Base-by-base conservation (phyloP, 2,797 vertebrate genomes). In the Enteromius paludinosus region DNA sequence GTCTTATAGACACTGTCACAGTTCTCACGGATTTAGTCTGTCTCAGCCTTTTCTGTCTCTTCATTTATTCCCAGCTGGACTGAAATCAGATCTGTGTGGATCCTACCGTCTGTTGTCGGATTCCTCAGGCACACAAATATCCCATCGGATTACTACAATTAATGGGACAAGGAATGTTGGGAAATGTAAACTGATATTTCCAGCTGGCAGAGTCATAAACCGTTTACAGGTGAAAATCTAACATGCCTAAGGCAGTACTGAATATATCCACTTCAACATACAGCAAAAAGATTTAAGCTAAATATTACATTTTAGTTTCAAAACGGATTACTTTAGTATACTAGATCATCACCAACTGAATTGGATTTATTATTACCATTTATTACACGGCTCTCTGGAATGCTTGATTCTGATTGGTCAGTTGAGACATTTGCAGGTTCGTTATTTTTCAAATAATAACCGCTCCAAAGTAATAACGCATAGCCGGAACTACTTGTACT, bases 1-100 rank as follows among this genome's bases (percentile, higher is more conserved):
- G 6, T 35, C 30, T 35, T 65, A 1, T 8, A 66, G 33, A 66
- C 9, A 1, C 5, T 8, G 1, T n/a, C 6, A 4, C 23, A 6
- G 23, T 47, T 71, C 25, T 47, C 9, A 18, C 20, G 43, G 45
- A 49, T 33, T 49, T n/a, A 52, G 70, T 52, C 25, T 10, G 62
- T 35, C 62, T 64, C 7, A 20, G 62, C 5, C 30, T 18, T 33
- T 17, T 30, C 43, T 2, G 41, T 30, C 23, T 52, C 43, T 28
- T 18, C 4, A 70, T 70, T 47, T 20, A 71, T 71, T 47, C 69
- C 43, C 69, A 30, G 69, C 18, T 11, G 3, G 47, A 52, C 45
- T 49, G 47, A 54, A 52, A 54, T 33, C 47, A 35, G 70, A 72
- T 72, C 28, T 30, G 8, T 49, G 69, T 71, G 69, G 68, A 30